Conservation (phyloP, 2,113 vertebrate genomes). For the Arenaria interpres region DNA sequence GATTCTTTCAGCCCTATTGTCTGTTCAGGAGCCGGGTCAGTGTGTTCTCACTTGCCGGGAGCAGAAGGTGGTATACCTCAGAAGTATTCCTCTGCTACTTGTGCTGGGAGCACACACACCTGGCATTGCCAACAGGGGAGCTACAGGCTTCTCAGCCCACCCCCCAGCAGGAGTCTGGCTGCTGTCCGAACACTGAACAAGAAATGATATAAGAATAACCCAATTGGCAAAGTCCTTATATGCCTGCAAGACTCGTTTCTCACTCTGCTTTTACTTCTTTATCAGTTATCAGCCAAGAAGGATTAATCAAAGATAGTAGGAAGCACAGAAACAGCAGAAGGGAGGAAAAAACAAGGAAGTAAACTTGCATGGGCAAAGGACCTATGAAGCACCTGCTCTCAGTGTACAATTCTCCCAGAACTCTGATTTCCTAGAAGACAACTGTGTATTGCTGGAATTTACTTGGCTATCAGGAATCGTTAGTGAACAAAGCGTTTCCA, state of each 20-base stretch:
- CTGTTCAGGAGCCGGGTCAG: accelerated
- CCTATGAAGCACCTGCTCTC: neutral
- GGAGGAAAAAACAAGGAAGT: neutral
- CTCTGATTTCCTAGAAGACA: neutral
- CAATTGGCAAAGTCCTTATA: neutral
- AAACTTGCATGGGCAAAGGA: neutral
- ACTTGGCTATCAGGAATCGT: neutral
- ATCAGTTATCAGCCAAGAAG: neutral
- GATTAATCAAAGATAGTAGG: neutral
- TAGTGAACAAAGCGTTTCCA: neutral
- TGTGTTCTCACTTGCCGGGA: accelerated
- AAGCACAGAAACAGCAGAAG: neutral
- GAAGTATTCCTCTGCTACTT: neutral
- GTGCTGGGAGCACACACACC: accelerated
- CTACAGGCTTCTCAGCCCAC: neutral
- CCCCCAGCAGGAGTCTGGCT: neutral
- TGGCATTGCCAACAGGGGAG: neutral
- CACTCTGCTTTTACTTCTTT: neutral
- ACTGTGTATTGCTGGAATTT: neutral
- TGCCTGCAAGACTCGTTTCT: neutral
- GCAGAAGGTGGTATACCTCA: neutral
- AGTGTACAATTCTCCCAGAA: neutral
- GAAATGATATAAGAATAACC: neutral
- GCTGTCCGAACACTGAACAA: neutral
- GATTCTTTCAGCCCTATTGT: neutral